Percentiles rank a stretch among this genome's conserved stretches.
phyloP scores from a whole-genome alignment of 2,113 vertebrate species.

The Nothocercus julius region DNA sequence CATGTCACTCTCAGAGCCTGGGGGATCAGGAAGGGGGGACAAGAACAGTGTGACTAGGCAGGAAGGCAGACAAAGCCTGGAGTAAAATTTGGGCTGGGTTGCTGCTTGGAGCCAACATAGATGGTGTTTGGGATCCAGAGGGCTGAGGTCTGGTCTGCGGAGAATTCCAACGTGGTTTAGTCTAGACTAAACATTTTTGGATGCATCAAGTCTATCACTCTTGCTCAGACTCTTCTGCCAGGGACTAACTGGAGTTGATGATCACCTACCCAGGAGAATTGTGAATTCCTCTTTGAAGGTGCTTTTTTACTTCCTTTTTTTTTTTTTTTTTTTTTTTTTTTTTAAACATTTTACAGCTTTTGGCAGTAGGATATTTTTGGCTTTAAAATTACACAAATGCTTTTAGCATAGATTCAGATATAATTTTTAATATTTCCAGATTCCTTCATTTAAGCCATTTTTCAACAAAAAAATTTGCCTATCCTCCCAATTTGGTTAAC shows the following conservation, averaged over 20 bases:
- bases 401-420: constrained; percentile 66
- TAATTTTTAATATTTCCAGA: constrained; percentile 71
- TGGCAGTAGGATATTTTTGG: constrained; percentile 66
- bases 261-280: constrained; percentile 51
- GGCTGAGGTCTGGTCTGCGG: constrained; percentile 29
- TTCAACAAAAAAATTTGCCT: not conserved
- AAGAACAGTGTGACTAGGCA: not conserved
- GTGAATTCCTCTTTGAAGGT: constrained; percentile 69
- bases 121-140: not conserved
- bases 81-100: not conserved
- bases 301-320: not conserved
- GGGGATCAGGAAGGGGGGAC: not conserved
- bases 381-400: constrained; percentile 50
- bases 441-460: constrained; percentile 59
- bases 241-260: constrained; percentile 70
- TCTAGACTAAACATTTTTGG: constrained; percentile 74
- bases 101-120: not conserved
- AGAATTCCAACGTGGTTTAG: constrained; percentile 47
- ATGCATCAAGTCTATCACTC: constrained; percentile 24
- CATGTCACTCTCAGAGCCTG: not conserved
- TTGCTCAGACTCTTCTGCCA: constrained; percentile 57
- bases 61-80: not conserved
- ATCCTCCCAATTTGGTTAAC: constrained; percentile 19
- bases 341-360: constrained; percentile 60
- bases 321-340: not conserved